phyloP scores from a whole-genome alignment of 2,888 invertebrate genomes.

The Tanypteryx hageni region DNA sequence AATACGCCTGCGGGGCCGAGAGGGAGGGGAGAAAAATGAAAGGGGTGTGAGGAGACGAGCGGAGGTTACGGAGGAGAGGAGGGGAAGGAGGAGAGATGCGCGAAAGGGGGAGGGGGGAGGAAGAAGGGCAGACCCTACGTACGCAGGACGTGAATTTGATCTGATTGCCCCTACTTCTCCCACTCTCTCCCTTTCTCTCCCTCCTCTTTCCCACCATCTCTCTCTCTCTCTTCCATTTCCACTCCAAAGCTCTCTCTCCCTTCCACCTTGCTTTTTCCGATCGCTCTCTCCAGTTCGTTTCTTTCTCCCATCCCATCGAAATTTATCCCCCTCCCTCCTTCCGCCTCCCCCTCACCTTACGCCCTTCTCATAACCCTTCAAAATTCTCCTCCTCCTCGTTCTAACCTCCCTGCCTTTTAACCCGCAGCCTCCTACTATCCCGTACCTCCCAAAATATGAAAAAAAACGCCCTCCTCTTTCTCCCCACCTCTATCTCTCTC shows the following conservation, averaged over 20 bases:
- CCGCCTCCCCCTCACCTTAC: background rate
- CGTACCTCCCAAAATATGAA: background rate
- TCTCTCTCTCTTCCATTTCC: constrained; percentile 19
- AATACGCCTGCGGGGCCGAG: constrained; percentile 56
- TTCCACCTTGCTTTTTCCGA: background rate
- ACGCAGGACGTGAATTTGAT: constrained; percentile 54
- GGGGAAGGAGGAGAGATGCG: background rate
- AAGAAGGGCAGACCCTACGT: constrained; percentile 13
- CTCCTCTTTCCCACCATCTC: background rate
- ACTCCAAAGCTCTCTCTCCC: background rate
- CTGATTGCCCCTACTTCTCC: constrained; percentile 53
- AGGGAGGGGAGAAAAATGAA: background rate
- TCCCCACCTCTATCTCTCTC: background rate
- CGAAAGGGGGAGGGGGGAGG: background rate
- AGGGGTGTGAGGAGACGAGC: background rate
- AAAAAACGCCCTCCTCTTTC: background rate
- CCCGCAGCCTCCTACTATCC: constrained; percentile 36
- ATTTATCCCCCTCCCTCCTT: background rate
- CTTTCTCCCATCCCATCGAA: background rate
- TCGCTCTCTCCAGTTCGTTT: background rate
- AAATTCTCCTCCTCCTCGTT: background rate
- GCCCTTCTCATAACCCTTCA: constrained; percentile 2
- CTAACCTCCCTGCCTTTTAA: constrained; percentile 29
- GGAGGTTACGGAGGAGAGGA: background rate
- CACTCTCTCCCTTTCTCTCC: background rate